phyloP scores from a whole-genome alignment of 2,797 vertebrate genomes.

The Mallotus villosus region DNA sequence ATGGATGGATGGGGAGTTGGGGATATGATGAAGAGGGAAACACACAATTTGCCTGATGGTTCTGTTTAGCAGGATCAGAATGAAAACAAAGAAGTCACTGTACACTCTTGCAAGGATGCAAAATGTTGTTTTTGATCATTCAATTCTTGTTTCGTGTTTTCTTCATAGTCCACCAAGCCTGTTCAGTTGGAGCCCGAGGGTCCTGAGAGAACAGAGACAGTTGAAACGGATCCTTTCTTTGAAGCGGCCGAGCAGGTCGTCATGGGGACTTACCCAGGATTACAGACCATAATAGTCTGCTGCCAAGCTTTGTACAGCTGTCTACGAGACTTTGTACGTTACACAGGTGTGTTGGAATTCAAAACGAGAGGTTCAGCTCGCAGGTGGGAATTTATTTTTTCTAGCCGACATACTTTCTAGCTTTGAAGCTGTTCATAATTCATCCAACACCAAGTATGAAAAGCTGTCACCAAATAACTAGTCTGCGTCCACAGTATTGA shows the following conservation, averaged over 20 bases:
- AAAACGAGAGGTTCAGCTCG: constrained; percentile 38
- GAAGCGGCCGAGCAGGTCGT: constrained; percentile 43
- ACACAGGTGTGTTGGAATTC: constrained; percentile 53
- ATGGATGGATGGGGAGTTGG: too few relatives aligned
- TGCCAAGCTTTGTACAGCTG: constrained; percentile 58
- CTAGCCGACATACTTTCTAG: too few relatives aligned
- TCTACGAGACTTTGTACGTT: constrained; percentile 41
- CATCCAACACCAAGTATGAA: too few relatives aligned
- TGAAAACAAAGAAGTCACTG: too few relatives aligned
- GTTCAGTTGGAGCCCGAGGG: constrained; percentile 17
- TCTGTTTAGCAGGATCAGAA: too few relatives aligned
- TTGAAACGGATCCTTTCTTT: constrained; percentile 49
- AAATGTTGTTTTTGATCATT: too few relatives aligned
- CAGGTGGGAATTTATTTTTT: neutral
- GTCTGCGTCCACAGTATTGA: constrained; percentile 43
- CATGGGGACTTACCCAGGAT: constrained; percentile 41
- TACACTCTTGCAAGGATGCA: too few relatives aligned
- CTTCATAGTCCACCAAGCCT: neutral
- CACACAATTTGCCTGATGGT: too few relatives aligned
- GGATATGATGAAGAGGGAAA: too few relatives aligned
- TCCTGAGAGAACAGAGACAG: constrained; percentile 3
- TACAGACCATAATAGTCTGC: constrained; percentile 47
- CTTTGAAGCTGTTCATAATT: too few relatives aligned
- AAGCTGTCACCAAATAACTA: neutral
- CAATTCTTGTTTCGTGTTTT: too few relatives aligned